phyloP scores from a whole-genome alignment of 1,140 invertebrate species.

The Agraylea sexmaculata region DNA sequence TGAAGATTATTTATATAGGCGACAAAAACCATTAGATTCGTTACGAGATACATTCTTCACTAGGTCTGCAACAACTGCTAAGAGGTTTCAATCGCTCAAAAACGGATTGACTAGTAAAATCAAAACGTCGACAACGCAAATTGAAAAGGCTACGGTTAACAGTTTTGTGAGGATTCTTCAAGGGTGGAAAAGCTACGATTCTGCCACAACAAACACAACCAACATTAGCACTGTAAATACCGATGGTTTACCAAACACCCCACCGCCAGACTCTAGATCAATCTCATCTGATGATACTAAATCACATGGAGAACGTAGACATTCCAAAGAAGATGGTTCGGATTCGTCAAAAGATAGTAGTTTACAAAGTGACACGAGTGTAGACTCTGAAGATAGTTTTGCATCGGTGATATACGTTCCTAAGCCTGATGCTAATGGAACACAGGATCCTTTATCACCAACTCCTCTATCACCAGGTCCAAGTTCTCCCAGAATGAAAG shows the following conservation, averaged over 20 bases:
- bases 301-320: slow-evolving; percentile 41
- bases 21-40: slow-evolving; percentile 53
- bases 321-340: slow-evolving; percentile 72
- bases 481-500: slow-evolving; percentile 46
- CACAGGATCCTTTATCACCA: slow-evolving; percentile 42
- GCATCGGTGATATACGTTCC: slow-evolving; percentile 84
- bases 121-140: slow-evolving; percentile 65
- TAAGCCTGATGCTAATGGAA: slow-evolving; percentile 40
- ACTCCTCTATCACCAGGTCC: slow-evolving; percentile 46
- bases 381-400: slow-evolving; percentile 86
- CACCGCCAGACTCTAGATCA: slow-evolving; percentile 19
- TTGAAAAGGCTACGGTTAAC: slow-evolving; percentile 66
- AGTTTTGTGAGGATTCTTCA: slow-evolving; percentile 65
- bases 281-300: slow-evolving; percentile 21
- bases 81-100: slow-evolving; percentile 72
- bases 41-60: slow-evolving; percentile 62
- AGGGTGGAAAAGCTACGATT: slow-evolving; percentile 52
- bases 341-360: slow-evolving; percentile 87
- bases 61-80: slow-evolving; percentile 55
- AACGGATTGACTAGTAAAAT: slow-evolving; percentile 70
- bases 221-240: slow-evolving; percentile 12
- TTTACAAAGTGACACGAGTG: slow-evolving; percentile 83
- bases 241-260: slow-evolving; percentile 18
- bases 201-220: slow-evolving; percentile 7
- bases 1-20: slow-evolving; percentile 70